Percentiles rank a stretch among this genome's conserved stretches.
phyloP scores from a whole-genome alignment of 2,888 invertebrate species.

The Xestoiulus laeticollis region DNA sequence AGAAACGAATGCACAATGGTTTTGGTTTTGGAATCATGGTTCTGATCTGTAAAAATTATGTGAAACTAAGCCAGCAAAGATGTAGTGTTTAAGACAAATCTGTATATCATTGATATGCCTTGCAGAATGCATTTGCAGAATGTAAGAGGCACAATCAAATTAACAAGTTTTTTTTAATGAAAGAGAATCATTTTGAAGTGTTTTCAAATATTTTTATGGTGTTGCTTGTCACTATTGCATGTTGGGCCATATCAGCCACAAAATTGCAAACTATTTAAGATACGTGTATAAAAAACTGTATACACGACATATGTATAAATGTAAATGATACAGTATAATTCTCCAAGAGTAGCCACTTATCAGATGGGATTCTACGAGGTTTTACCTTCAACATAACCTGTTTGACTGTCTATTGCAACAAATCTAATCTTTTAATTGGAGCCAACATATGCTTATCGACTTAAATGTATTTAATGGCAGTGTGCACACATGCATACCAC shows the following conservation, averaged over 20 bases:
- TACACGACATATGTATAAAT: background rate
- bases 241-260: no score
- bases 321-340: background rate
- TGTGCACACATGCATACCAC: constrained; percentile 36
- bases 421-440: constrained; percentile 43
- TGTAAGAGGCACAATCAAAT: no score
- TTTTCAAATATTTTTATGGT: no score
- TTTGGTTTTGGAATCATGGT: background rate
- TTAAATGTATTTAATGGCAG: constrained; percentile 35
- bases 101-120: no score
- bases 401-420: background rate
- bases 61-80: background rate
- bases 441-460: constrained; percentile 35
- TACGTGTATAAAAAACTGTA: no score
- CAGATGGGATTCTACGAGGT: background rate
- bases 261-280: no score
- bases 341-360: background rate
- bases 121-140: no score
- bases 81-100: background rate
- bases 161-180: no score
- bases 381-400: background rate
- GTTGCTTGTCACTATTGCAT: no score
- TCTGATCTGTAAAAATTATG: background rate
- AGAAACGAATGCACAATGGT: background rate
- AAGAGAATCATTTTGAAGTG: no score